Base-by-base conservation (phyloP, 2,797 vertebrate species). In the Sebastes diaconus region DNA sequence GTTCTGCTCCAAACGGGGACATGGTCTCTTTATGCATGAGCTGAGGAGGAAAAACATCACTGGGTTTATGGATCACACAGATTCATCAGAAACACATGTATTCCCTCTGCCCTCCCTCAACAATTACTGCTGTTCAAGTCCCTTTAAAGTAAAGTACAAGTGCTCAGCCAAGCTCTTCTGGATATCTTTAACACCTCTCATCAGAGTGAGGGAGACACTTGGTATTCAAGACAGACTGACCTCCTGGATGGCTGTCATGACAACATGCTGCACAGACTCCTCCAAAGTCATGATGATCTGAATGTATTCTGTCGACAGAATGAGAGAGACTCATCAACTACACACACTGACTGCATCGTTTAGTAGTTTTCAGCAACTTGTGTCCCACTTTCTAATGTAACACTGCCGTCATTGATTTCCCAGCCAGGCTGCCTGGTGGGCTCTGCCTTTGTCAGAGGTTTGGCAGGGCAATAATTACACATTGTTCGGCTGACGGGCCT, bases 161-260 rank as follows among this genome's bases (percentile, higher is more conserved):
- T 66, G 30, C 67, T 81, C 30, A 54, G 18, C 3, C 67, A 66
- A 63, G 50, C 36, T 12, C 58, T 59, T 68, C n/a, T 50, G 13
- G 4, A 36, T 50, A 39, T 55, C n/a, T 39, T 66, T 24, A 72
- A 58, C n/a, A 29, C 52, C 11, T 79, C 13, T 67, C 55, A 20
- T 73, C 68, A 13, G 42, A 81, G 22, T 30, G 8, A 72, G 22
- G 12, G 16, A 63, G 24, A 68, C 65, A 30, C 7, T 18, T 4
- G 29, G 6, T 34, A 20, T 58, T 29, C 22, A 58, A 58, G 54
- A 54, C 7, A 18, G 27, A 89, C 94, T 93, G 83, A 99, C 99
- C 97, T 99, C 99, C 79, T 99, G 98, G 91, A 99, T 99, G 85
- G 99, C 99, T 64, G 98, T 97, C 99, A 99, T 99, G 70, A 99